Evolutionary conservation across 2,113 vertebrate species (phyloP).

Genomic region (Daubentonia madagascariensis): DNA sequence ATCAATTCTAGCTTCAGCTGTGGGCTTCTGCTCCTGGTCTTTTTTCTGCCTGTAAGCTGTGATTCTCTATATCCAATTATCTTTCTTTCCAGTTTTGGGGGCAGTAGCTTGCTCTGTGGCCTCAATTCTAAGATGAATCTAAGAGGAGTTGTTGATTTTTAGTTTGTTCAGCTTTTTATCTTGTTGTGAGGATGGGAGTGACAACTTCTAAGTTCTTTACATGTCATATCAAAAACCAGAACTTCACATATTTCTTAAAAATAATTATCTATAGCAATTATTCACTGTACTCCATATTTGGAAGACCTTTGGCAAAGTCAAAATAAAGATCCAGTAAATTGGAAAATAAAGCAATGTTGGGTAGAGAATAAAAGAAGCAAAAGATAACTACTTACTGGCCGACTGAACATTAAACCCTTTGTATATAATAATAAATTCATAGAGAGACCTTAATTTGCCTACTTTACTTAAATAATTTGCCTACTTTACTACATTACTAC

Average conservation of each 20-base stretch:
- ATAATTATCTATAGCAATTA: background rate
- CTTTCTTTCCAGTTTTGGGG: background rate
- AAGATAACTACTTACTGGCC: background rate
- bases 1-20: background rate
- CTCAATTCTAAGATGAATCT: background rate
- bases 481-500: background rate
- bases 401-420: background rate
- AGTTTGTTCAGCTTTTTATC: background rate
- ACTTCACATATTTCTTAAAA: background rate
- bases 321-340: background rate
- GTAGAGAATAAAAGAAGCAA: background rate
- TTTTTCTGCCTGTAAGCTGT: background rate
- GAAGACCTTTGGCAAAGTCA: background rate
- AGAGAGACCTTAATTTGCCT: background rate
- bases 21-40: background rate
- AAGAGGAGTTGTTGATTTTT: background rate
- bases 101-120: background rate
- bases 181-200: background rate
- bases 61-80: background rate
- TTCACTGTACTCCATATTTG: background rate
- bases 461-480: background rate
- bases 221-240: background rate
- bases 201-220: background rate
- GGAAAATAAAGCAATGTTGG: background rate
- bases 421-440: background rate